Percentiles rank a stretch among this genome's conserved stretches.
Evolutionary conservation across 2,888 invertebrate species (phyloP).

Genomic region (Dynastes hyllus): DNA sequence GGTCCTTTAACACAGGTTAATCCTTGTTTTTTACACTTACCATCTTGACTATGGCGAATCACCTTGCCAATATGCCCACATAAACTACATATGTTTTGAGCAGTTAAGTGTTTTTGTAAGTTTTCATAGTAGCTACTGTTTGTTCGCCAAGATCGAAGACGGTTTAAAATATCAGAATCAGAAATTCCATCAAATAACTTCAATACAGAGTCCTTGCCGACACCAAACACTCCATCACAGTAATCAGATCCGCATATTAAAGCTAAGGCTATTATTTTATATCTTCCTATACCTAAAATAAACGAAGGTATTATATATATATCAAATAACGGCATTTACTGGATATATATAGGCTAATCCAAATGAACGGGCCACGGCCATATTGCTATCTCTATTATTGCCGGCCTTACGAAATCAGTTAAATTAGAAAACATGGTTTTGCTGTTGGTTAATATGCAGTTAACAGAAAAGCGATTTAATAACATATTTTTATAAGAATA

Average conservation of each 20-base stretch:
- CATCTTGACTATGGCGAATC: conserved; percentile 75
- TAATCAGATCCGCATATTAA: conserved; percentile 93
- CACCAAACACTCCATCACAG: conserved; percentile 82
- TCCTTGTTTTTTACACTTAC: conserved; percentile 55
- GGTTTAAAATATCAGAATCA: conserved; percentile 78
- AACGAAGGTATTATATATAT: not conserved
- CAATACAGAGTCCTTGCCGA: conserved; percentile 85
- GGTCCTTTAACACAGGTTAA: not conserved
- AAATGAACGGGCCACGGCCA: too few species aligned
- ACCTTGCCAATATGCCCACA: conserved; percentile 83
- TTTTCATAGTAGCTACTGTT: conserved; percentile 74
- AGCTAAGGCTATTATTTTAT: conserved; percentile 89
- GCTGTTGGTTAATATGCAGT: too few species aligned
- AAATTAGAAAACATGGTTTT: too few species aligned
- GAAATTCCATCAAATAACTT: conserved; percentile 79
- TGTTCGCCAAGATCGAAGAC: conserved; percentile 80
- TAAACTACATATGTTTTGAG: conserved; percentile 78
- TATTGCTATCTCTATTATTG: too few species aligned
- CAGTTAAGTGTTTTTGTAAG: conserved; percentile 72
- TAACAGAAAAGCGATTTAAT: too few species aligned
- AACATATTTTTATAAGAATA: too few species aligned
- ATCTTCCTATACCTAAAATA: conserved; percentile 79
- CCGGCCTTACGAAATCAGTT: too few species aligned
- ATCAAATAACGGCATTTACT: too few species aligned
- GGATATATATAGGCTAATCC: too few species aligned